These are phyloP conservation scores for Micropterix aruncella DNA, from an alignment of 2,888 invertebrate species.

Conservation along the genomic window DNA sequence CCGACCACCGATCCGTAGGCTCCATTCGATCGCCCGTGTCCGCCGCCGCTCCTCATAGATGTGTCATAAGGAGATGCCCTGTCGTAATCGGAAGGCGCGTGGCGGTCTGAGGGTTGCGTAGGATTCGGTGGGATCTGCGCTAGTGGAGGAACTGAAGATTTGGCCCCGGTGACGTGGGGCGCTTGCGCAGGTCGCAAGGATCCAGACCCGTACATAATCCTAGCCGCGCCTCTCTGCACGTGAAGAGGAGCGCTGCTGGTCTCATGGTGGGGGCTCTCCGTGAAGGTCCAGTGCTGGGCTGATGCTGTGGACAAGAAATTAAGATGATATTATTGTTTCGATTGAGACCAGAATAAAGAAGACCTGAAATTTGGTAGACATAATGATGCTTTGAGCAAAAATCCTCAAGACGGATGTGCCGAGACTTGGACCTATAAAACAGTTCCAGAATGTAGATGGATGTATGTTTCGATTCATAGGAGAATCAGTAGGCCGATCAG, in stretches of 20 bases:
- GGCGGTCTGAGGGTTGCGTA: slow-evolving; percentile 8
- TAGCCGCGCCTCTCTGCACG: slow-evolving; percentile 36
- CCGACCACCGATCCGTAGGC: slow-evolving; percentile 19
- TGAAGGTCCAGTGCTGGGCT: slow-evolving; percentile 16
- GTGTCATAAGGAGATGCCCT: slow-evolving; percentile 7
- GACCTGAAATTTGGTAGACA: too few species aligned
- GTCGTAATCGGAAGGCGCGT: slow-evolving; percentile 8
- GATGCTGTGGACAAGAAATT: slow-evolving; percentile 11
- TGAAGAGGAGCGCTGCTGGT: slow-evolving; percentile 26
- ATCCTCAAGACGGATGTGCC: too few species aligned
- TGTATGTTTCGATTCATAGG: too few species aligned
- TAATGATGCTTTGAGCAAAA: too few species aligned
- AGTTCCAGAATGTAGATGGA: too few species aligned
- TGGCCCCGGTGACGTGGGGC: slow-evolving; percentile 25
- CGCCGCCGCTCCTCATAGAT: slow-evolving; percentile 4
- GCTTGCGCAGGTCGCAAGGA: slow-evolving; percentile 29
- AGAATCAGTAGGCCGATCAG: too few species aligned
- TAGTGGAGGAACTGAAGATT: slow-evolving; percentile 24
- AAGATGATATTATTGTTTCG: too few species aligned
- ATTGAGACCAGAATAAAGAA: too few species aligned
- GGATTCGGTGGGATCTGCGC: slow-evolving; percentile 15
- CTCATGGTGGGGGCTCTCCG: slow-evolving; percentile 26
- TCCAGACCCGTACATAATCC: slow-evolving; percentile 42
- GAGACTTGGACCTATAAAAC: too few species aligned
- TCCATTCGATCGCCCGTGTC: slow-evolving; percentile 13